Percentiles rank a stretch among this genome's conserved stretches.
Conservation (phyloP, 2,113 vertebrate species). For the Pitta sordida region DNA sequence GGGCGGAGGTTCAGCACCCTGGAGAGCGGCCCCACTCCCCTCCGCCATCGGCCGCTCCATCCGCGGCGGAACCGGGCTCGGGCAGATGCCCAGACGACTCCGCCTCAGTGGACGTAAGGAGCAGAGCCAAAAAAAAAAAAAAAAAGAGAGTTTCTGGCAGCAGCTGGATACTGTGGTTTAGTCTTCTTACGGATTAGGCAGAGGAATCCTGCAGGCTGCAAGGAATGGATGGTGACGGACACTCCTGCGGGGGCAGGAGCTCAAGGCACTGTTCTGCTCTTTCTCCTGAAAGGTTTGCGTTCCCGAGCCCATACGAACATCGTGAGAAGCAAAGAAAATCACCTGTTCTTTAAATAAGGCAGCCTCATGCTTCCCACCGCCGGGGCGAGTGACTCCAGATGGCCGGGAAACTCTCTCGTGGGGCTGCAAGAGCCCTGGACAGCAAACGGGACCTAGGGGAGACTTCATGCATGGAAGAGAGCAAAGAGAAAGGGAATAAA, state of each 20-base stretch:
- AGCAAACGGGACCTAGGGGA: not conserved
- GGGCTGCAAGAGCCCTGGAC: not conserved
- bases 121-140: no score
- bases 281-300: not conserved
- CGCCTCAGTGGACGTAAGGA: fast-evolving
- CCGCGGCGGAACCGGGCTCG: fast-evolving
- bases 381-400: not conserved
- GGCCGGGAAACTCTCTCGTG: fast-evolving
- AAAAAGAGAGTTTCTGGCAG: not conserved
- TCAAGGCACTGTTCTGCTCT: not conserved
- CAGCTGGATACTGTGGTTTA: not conserved
- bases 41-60: not conserved
- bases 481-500: not conserved
- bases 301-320: not conserved
- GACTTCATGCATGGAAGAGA: fast-evolving
- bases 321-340: not conserved
- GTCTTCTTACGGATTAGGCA: not conserved
- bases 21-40: constrained; percentile 39
- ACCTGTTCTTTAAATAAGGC: not conserved
- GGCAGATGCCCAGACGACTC: fast-evolving
- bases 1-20: constrained; percentile 34
- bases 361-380: fast-evolving
- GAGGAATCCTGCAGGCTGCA: not conserved
- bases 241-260: not conserved
- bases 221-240: not conserved